Evolutionary conservation across 2,888 invertebrate species (phyloP).

Genomic region (Anaspis maculata): DNA sequence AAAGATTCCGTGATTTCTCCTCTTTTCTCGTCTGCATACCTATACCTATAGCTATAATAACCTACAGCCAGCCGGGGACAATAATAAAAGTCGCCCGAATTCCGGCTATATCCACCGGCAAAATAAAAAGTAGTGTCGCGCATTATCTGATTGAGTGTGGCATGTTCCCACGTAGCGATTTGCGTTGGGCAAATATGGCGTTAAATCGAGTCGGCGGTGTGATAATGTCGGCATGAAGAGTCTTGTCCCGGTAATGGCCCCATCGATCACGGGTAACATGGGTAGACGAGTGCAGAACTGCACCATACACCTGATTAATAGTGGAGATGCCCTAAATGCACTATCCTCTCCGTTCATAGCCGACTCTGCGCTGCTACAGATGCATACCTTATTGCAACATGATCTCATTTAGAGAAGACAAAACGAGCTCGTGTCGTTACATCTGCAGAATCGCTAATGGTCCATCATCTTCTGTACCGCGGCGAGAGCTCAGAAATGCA

Average conservation of each 20-base stretch:
- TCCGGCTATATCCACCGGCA: too few relatives aligned
- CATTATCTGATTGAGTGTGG: too few relatives aligned
- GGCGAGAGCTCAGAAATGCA: too few relatives aligned
- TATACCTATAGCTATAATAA: too few relatives aligned
- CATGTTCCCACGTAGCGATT: conserved; percentile 14
- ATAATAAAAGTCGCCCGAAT: too few relatives aligned
- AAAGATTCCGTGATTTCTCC: too few relatives aligned
- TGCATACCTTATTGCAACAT: conserved; percentile 18
- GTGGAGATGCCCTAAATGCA: conserved; percentile 25
- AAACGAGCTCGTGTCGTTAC: conserved; percentile 5
- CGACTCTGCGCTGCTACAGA: too few relatives aligned
- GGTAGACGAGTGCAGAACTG: conserved; percentile 23
- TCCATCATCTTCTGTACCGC: background rate
- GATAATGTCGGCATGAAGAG: conserved; percentile 28
- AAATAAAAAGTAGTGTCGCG: too few relatives aligned
- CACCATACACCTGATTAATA: conserved; percentile 25
- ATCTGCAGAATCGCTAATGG: background rate
- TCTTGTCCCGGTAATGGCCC: conserved; percentile 26
- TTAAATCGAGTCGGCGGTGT: conserved; percentile 22
- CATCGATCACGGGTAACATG: conserved; percentile 31
- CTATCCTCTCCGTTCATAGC: conserved; percentile 1
- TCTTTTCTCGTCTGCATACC: too few relatives aligned
- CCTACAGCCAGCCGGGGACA: too few relatives aligned
- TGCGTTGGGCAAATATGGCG: conserved; percentile 17
- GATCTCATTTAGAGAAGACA: conserved; percentile 22